phyloP scores from a whole-genome alignment of 2,888 invertebrate species.

The Elegia similella region DNA sequence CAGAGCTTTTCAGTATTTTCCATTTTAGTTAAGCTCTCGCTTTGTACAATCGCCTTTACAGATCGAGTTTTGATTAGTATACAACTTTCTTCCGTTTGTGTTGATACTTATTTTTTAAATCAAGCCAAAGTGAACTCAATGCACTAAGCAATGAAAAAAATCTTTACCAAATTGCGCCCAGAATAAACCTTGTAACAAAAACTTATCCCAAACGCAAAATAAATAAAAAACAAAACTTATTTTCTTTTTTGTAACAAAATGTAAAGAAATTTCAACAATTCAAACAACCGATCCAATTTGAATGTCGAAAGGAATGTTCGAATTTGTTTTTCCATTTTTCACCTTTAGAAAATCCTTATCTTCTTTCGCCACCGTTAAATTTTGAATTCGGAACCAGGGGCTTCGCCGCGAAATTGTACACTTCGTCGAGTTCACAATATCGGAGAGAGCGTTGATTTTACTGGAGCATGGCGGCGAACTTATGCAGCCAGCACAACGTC shows the following conservation, averaged over 20 bases:
- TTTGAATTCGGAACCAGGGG: conserved; percentile 13
- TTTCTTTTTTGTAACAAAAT: background rate
- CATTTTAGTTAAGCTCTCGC: background rate
- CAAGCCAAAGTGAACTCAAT: no score
- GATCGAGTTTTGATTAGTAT: no score
- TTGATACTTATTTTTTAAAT: no score
- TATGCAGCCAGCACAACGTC: background rate
- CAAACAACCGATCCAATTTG: conserved; percentile 7
- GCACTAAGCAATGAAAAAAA: no score
- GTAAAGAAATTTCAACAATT: background rate
- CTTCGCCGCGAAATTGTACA: conserved; percentile 19
- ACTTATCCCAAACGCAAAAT: background rate
- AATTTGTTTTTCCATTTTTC: conserved; percentile 16
- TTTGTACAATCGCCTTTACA: no score
- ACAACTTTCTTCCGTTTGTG: no score
- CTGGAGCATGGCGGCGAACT: background rate
- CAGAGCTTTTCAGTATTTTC: background rate
- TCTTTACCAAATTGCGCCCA: no score
- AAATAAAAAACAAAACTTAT: background rate
- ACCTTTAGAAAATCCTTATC: conserved; percentile 13
- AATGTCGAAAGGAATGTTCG: conserved; percentile 12
- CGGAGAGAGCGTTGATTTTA: conserved; percentile 11
- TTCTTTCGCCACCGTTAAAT: conserved; percentile 18
- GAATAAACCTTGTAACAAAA: background rate
- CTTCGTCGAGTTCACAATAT: conserved; percentile 19